Evolutionary conservation across 1,140 invertebrate species (phyloP).

Genomic region (Leptestheria dahalacensis): DNA sequence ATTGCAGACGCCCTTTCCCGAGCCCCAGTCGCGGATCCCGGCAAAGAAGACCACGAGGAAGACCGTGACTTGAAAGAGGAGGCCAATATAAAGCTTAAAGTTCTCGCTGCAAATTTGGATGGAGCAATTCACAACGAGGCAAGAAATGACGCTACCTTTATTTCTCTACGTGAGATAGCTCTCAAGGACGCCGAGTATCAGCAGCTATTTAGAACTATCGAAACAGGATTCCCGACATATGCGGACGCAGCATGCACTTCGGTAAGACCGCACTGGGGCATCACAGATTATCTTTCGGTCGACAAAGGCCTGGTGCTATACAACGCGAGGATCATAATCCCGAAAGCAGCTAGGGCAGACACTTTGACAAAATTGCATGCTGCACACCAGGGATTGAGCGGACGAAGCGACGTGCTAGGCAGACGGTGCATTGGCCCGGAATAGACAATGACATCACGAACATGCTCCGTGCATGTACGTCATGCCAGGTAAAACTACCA

Average conservation of each 20-base stretch:
- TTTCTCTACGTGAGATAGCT: too few species aligned
- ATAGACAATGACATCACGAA: too few species aligned
- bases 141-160: too few species aligned
- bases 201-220: too few species aligned
- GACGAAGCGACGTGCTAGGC: conserved; percentile 25
- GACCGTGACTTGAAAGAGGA: not conserved
- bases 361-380: conserved; percentile 13
- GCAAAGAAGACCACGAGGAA: not conserved
- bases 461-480: too few species aligned
- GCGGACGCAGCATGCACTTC: not conserved
- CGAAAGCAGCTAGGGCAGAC: conserved; percentile 8
- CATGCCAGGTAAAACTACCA: conserved; percentile 25
- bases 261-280: not conserved
- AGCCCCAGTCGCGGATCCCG: not conserved
- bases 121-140: too few species aligned
- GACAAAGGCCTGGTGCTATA: conserved; percentile 5
- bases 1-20: not conserved
- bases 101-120: not conserved
- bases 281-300: not conserved
- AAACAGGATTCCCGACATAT: not conserved
- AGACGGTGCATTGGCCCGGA: conserved; percentile 31
- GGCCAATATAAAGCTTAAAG: too few species aligned
- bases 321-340: conserved; percentile 7
- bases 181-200: too few species aligned
- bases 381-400: conserved; percentile 22